Percentiles rank a stretch among this genome's conserved stretches.
Conservation (phyloP, 2,113 vertebrate species). For the Speoplatyrhinus poulsoni region DNA sequence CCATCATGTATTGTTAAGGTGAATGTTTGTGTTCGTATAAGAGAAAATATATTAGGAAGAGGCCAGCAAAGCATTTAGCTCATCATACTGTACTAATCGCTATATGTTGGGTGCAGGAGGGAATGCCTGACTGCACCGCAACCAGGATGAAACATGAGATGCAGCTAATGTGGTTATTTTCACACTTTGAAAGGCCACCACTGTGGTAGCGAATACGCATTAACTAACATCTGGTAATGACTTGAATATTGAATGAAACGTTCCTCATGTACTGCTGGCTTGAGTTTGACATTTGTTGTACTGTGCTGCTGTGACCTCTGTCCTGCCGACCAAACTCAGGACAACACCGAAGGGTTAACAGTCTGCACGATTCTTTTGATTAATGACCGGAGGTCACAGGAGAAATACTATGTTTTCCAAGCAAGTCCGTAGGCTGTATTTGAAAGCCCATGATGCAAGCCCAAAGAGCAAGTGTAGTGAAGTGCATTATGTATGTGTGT, state of each 20-base stretch:
- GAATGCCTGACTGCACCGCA: constrained; percentile 21
- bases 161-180: constrained; percentile 40
- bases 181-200: constrained; percentile 31
- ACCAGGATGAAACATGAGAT: constrained; percentile 41
- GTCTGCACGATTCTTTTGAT: constrained; percentile 1
- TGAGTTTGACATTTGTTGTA: constrained; percentile 9
- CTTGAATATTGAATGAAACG: constrained; percentile 26
- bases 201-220: constrained; percentile 29
- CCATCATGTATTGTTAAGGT: constrained; percentile 36
- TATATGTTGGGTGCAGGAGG: constrained; percentile 25
- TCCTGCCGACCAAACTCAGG: not conserved
- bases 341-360: not conserved
- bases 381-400: not conserved
- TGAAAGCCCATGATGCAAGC: not conserved
- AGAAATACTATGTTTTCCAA: not conserved
- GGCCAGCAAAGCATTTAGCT: constrained; percentile 52
- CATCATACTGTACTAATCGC: constrained; percentile 47
- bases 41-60: constrained; percentile 30
- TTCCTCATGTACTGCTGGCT: not conserved
- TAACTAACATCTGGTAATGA: constrained; percentile 17
- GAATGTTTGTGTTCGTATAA: constrained; percentile 48
- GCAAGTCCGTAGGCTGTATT: not conserved
- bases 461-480: too few relatives aligned
- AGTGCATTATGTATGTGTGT: not conserved
- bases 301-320: constrained; percentile 9